Base-by-base conservation (phyloP, 2,888 invertebrate species). In the Rhagonycha fulva region DNA sequence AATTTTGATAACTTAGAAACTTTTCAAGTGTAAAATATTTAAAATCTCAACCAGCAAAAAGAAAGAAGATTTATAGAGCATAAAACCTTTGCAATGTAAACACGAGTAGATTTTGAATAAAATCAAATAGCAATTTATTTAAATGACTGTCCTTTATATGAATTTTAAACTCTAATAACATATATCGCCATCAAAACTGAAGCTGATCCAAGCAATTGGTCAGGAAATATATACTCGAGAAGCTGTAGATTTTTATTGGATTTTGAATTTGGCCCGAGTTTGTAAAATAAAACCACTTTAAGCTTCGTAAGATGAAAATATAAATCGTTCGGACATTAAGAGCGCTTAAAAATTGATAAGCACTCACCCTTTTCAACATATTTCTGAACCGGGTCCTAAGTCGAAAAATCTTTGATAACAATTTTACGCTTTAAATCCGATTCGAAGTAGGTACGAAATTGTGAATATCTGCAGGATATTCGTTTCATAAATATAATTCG, bases 391-490 rank as follows among this genome's bases (percentile, higher is more conserved):
- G 47, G n/a, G 47, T 47, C 47, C 47, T 47, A 47, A 47, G 47
- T 47, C 47, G 47, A 47, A 47, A 47, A n/a, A 47, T 47, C 47
- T 47, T 47, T 47, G 47, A 47, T 47, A 47, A 47, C 47, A 47
- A 47, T 69, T 74, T 63, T 74, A 68, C 74, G 63, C 69, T 62
- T 63, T 68, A 73, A 73, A 73, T 67, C 47, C 62, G 14, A 74
- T 74, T 70, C 68, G 30, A 68, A 72, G 63, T 61, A n/a, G 67
- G 47, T 47, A 47, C 47, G 60, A 73, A 72, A 69, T 63, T 68
- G 74, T 69, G 69, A 74, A 74, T 74, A 74, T 69, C 74, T 74
- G 69, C 19, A 70, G 32, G 70, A 74, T 69, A 74, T 74, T 70
- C 74, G 68, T 74, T 68, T 74, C 68, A 32, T 62, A 74, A 74